Conservation (phyloP, 92 coral and sea anemone genomes). For the Isaurus tuberculatus region DNA sequence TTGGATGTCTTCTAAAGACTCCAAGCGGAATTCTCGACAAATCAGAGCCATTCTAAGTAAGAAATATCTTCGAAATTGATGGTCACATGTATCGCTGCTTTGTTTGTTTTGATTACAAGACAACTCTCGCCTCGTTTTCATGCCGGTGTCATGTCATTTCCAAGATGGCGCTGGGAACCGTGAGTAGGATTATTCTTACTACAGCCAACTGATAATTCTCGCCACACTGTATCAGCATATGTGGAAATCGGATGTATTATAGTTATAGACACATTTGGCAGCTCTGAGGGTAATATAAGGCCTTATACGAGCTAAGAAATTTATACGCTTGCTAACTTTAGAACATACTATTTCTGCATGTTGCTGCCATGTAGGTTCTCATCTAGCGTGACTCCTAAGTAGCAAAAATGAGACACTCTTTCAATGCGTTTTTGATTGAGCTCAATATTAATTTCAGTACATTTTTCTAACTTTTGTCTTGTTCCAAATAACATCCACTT, state of each 20-base stretch:
- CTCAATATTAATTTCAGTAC: neutral
- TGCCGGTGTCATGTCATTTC: neutral
- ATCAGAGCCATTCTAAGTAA: constrained; percentile 13
- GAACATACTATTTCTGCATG: constrained; percentile 36
- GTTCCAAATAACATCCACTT: constrained; percentile 31
- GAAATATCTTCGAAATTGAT: constrained; percentile 15
- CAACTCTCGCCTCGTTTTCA: constrained; percentile 19
- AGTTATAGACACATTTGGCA: constrained; percentile 34
- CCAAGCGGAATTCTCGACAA: constrained; percentile 20
- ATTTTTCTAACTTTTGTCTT: neutral
- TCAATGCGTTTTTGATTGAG: neutral
- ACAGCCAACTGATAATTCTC: neutral
- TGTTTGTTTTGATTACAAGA: neutral
- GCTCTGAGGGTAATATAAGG: constrained; percentile 19
- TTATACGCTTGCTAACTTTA: constrained; percentile 24
- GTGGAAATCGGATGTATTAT: too few relatives aligned
- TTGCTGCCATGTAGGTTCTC: constrained; percentile 25
- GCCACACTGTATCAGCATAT: neutral
- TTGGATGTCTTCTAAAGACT: constrained; percentile 34
- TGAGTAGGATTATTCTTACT: constrained; percentile 10
- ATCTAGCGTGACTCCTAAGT: constrained; percentile 22
- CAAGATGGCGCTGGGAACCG: constrained; percentile 33
- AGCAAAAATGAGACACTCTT: constrained; percentile 7
- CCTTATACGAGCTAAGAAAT: constrained; percentile 18
- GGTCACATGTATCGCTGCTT: constrained; percentile 11